Evolutionary conservation across 2,113 vertebrate species (phyloP), one percentile per base, ranked within the genome.

Genomic region (Rousettus leschenaultii): DNA sequence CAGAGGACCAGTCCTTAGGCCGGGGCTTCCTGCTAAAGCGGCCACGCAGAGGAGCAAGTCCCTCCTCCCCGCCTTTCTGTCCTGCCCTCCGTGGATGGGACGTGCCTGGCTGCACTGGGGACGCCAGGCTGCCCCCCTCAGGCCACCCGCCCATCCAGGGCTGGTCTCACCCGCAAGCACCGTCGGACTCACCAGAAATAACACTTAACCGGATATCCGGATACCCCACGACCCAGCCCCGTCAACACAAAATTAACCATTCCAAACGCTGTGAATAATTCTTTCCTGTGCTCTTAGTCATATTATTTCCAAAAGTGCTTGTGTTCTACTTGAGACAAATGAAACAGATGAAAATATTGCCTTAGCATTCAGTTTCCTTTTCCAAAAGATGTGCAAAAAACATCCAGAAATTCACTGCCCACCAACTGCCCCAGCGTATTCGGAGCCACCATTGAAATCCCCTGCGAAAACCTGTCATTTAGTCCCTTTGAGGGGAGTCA

Each of bases 51-150:
- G 53, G 24, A 4, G 28, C 4, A n/a, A 13, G 2, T 33, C 30
- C n/a, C 22, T 5, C 55, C 26, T 14, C 3, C 43, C 18, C 3
- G 7, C 15, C 40, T 8, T 48, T 9, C 51, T 15, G 70, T 28
- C 10, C 2, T 19, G 1, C 2, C 7, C 10, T 53, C 14, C 7
- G 2, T 1, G 57, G 57, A 53, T 6, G 22, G 68, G 40, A 3
- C 2, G 68, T 7, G 26, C 70, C 11, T 26, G 12, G 28, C 21
- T 10, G 11, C 45, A 2, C 45, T 12, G 45, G 40, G 40, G 40
- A 40, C 40, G 6, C 40, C 40, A 40, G 40, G 40, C 40, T 40
- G 40, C 40, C 40, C 40, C 40, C 40, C 40, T 40, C 40, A 11
- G 45, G 45, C 45, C 45, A 45, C 45, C 45, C 45, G 45, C 45